phyloP scores from a whole-genome alignment of 2,113 vertebrate genomes.

The Cygnus atratus region DNA sequence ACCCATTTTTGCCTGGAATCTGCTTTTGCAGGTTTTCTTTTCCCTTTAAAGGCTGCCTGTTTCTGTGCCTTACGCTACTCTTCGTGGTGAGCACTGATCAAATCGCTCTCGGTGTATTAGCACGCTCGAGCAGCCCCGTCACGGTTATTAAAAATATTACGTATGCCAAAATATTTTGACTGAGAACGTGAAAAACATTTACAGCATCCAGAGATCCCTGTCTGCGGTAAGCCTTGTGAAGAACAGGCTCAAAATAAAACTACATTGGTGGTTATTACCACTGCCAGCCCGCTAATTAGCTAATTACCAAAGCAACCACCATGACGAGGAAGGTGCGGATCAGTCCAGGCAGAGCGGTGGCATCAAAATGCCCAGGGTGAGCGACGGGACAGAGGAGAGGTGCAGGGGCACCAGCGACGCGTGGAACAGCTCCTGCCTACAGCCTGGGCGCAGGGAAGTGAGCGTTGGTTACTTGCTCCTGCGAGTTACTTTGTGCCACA shows the following conservation, averaged over 20 bases:
- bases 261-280: background rate
- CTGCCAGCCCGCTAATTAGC: background rate
- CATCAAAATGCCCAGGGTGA: background rate
- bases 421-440: background rate
- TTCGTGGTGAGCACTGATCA: background rate
- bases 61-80: background rate
- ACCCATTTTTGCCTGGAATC: background rate
- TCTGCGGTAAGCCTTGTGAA: background rate
- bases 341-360: background rate
- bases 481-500: background rate
- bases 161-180: background rate
- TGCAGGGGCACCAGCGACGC: fast-evolving
- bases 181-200: background rate
- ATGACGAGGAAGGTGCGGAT: background rate
- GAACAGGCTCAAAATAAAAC: background rate
- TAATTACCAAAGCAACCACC: background rate
- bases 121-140: fast-evolving
- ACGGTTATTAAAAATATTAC: background rate
- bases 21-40: background rate
- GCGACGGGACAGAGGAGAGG: background rate
- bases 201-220: background rate
- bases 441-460: background rate
- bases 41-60: background rate
- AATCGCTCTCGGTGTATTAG: background rate
- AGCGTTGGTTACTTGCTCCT: background rate